Evolutionary conservation across 2,888 invertebrate genomes (phyloP).

Genomic region (Dynastes grantii): DNA sequence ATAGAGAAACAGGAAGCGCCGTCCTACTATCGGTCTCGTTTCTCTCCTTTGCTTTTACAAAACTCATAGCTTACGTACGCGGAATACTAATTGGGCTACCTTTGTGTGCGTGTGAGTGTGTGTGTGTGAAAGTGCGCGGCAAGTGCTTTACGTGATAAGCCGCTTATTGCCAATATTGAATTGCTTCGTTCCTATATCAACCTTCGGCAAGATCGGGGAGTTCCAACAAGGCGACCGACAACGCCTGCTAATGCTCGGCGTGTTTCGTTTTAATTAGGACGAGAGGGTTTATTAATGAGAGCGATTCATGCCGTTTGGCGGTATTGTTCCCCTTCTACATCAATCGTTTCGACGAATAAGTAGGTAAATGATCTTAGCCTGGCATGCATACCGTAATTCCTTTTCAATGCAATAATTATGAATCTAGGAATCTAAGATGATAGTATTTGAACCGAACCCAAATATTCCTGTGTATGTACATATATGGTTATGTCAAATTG

Average conservation of each 20-base stretch:
- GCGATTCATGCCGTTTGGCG: no score
- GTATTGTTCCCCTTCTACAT: background rate
- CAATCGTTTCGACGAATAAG: no score
- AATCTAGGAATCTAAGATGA: no score
- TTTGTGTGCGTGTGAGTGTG: background rate
- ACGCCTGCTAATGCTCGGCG: background rate
- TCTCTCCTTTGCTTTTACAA: constrained; percentile 9
- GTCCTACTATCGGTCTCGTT: background rate
- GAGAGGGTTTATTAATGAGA: background rate
- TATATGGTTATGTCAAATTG: no score
- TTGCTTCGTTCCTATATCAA: background rate
- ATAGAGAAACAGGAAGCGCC: no score
- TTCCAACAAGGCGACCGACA: no score
- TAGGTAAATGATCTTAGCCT: no score
- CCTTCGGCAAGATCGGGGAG: no score
- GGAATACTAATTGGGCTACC: constrained; percentile 11
- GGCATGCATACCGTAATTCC: no score
- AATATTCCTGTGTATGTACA: no score
- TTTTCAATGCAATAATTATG: no score
- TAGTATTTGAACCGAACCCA: no score
- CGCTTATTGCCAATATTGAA: constrained; percentile 40
- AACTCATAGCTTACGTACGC: background rate
- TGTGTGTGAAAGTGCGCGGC: background rate
- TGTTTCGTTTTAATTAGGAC: constrained; percentile 2
- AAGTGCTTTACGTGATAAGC: constrained; percentile 38